phyloP scores from a whole-genome alignment of 2,888 invertebrate genomes.

The Dorcus parallelipipedus region DNA sequence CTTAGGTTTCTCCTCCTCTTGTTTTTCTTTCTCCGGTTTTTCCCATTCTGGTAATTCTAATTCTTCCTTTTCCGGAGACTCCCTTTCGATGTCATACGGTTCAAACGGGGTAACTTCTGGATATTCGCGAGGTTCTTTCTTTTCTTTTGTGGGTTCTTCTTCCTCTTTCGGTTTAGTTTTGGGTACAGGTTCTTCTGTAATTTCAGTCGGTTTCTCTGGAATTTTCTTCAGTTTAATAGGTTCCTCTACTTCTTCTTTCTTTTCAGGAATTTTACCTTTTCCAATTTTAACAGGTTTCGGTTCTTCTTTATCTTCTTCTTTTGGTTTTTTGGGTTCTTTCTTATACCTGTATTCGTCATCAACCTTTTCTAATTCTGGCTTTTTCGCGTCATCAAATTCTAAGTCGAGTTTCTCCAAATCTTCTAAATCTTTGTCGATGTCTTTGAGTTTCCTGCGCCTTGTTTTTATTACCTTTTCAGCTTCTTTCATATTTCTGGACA shows the following conservation, averaged over 20 bases:
- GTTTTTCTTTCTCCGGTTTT: slow-evolving; percentile 34
- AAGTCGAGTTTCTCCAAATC: slow-evolving; percentile 50
- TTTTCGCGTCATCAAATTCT: slow-evolving; percentile 42
- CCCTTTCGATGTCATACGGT: slow-evolving; percentile 31
- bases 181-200: slow-evolving; percentile 26
- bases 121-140: slow-evolving; percentile 29
- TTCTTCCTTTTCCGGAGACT: slow-evolving; percentile 28
- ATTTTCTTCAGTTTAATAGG: slow-evolving; percentile 41
- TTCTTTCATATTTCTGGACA: slow-evolving; percentile 64
- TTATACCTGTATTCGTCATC: slow-evolving; percentile 45
- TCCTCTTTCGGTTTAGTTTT: slow-evolving; percentile 24
- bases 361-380: slow-evolving; percentile 43
- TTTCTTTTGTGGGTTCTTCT: slow-evolving; percentile 26
- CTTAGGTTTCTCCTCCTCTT: slow-evolving; percentile 27
- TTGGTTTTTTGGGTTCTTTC: slow-evolving; percentile 49
- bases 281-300: slow-evolving; percentile 44
- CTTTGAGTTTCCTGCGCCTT: slow-evolving; percentile 46
- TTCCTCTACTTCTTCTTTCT: slow-evolving; percentile 38
- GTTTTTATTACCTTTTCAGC: slow-evolving; percentile 62
- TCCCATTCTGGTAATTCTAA: slow-evolving; percentile 43
- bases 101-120: slow-evolving; percentile 37
- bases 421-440: slow-evolving; percentile 43
- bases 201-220: slow-evolving; percentile 41
- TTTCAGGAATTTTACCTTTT: slow-evolving; percentile 50
- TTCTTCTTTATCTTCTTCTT: slow-evolving; percentile 31